Evolutionary conservation across 2,113 vertebrate species (phyloP).

Genomic region (Spizaetus ornatus): DNA sequence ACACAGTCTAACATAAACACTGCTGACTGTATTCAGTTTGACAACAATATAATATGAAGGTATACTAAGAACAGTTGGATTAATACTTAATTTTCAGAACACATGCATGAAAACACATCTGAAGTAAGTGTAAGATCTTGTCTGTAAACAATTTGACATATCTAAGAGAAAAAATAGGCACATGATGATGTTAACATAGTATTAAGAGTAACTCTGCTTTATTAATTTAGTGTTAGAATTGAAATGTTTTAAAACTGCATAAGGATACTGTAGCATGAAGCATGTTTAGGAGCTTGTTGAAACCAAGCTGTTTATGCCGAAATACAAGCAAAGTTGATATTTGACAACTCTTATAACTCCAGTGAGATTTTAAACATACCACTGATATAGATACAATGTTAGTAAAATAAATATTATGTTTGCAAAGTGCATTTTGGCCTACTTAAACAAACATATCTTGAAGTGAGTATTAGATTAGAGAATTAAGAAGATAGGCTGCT

Average conservation of each 20-base stretch:
- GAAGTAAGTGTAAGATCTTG: not conserved
- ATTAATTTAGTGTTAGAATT: not conserved
- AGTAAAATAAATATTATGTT: not conserved
- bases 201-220: not conserved
- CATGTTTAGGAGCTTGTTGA: not conserved
- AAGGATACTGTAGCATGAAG: not conserved
- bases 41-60: not conserved
- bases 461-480: not conserved
- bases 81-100: not conserved
- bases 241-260: not conserved
- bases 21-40: not conserved
- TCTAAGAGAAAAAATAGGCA: not conserved
- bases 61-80: not conserved
- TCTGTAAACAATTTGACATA: not conserved
- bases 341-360: not conserved
- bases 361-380: not conserved
- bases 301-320: not conserved
- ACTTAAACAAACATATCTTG: not conserved
- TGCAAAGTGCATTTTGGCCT: not conserved
- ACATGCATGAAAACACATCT: not conserved
- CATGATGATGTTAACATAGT: not conserved
- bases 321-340: not conserved
- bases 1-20: not conserved
- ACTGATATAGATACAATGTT: not conserved
- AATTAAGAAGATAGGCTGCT: not conserved